Evolutionary conservation across 2,888 invertebrate genomes (phyloP).

Genomic region (Macaria liturata): DNA sequence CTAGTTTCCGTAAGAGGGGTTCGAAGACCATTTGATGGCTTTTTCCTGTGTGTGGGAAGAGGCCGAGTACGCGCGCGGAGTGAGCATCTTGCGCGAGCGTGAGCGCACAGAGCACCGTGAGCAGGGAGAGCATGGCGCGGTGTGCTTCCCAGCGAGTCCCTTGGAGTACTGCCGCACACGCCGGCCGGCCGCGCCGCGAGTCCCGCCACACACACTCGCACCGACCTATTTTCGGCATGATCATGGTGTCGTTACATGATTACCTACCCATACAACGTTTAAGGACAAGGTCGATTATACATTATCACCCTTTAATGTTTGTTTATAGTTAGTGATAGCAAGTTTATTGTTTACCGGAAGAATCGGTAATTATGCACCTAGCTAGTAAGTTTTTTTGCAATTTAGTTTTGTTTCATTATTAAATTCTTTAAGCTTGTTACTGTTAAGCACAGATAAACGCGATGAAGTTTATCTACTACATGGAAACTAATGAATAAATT

Average conservation of each 20-base stretch:
- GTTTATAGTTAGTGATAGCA: too few relatives aligned
- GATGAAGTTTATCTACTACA: too few relatives aligned
- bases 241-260: constrained; percentile 25
- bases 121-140: constrained; percentile 54
- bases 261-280: constrained; percentile 2
- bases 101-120: constrained; percentile 43
- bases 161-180: constrained; percentile 35
- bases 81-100: constrained; percentile 48
- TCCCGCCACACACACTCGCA: constrained; percentile 14
- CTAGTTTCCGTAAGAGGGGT: constrained; percentile 79
- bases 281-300: constrained; percentile 9
- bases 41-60: constrained; percentile 83
- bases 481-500: too few relatives aligned
- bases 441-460: too few relatives aligned
- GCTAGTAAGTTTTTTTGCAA: too few relatives aligned
- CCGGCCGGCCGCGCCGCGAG: constrained; percentile 5
- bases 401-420: too few relatives aligned
- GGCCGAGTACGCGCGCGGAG: constrained; percentile 79
- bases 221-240: constrained; percentile 40
- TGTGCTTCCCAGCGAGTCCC: constrained; percentile 38
- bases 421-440: too few relatives aligned
- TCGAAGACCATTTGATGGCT: constrained; percentile 86
- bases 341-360: too few relatives aligned
- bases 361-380: too few relatives aligned
- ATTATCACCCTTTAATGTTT: too few relatives aligned